Evolutionary conservation across 2,113 vertebrate genomes (phyloP), one percentile per base, ranked within the genome.

Genomic region (Ptyas mucosa): DNA sequence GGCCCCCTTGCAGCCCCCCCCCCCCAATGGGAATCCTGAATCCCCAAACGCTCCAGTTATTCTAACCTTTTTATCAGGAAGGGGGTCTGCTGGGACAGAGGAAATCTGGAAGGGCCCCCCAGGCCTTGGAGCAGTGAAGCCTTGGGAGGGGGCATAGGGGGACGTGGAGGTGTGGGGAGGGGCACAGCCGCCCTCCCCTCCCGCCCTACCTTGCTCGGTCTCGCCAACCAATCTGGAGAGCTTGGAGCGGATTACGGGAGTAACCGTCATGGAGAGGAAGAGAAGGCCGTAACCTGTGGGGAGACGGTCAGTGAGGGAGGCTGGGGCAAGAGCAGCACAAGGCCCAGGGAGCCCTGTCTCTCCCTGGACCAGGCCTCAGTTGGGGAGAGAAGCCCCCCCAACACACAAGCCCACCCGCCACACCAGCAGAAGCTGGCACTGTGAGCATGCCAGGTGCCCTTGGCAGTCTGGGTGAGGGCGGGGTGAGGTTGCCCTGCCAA

Each of bases 241-340:
- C 95, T 99, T 99, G 91, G 99, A 98, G 95, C 99, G 98, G 94
- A 99, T 96, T 88, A 99, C 97, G 10, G 99, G 99, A 2, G 98
- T 99, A 3, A 95, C 89, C 51, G 98, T 97, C 98, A 99, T 97
- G 1, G 98, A 98, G 94, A 99, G 97, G 92, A 99, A 99, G 34
- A 98, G 97, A 87, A 99, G 94, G 5, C 98, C 98, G 0, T 99
- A 99, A 85, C 99, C 99, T 99, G 95, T 14, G 94, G 34, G 92
- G 49, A 53, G 64, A 64, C 39, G 0, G 11, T 0, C 10, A 88
- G 29, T 20, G 8, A 90, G 57, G 1, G 7, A 39, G 3, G 29
- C 57, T 9, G 81, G 90, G 52, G 21, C 3, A 0, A 1, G 23
- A 0, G 9, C 46, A 5, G 91, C 91, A 34, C 0, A 64, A 87